Evolutionary conservation across 1,140 invertebrate species (phyloP), one percentile per base, ranked within the genome.

Genomic region (Mamestra configurata): DNA sequence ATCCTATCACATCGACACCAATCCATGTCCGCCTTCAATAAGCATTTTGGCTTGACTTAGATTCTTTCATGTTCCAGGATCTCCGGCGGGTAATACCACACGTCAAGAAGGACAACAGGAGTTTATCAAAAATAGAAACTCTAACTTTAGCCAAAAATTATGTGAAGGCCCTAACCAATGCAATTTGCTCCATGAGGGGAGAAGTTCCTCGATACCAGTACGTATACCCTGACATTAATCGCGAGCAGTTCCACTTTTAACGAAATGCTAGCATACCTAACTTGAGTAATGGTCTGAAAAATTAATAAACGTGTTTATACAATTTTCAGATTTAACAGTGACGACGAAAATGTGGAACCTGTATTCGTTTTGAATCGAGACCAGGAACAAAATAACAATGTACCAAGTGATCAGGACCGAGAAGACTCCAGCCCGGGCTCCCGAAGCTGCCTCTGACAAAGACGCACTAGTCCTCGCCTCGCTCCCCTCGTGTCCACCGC

Each of bases 141-240:
- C 94, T 99, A 72, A 98, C 98, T 3, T 95, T 99, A 90, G 98
- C 98, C 80, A 98, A 98, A 95, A 98, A 98, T 95, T 99, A 99
- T 93, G 98, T 98, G 84, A 98, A 98, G 96, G 98, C 98, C 0
- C 95, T 99, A 72, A 98, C 98, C 15, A 98, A 98, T 90, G 97
- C 98, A 64, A 98, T 98, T 88, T 96, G 96, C 76, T 86, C 86
- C 6, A 91, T 94, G 88, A 86, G 90, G 46, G 91, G 92, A 6
- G 90, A 93, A 82, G 84, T 86, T 66, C 85, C 87, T 77, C 87
- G 87, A 71, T 94, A 94, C 78, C 84, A 89, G 90, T 93, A 82
- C 92, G 90, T 92, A 78, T 59, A 22, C 20, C 35, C 27, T 3
- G 5, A 35, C 10, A 13, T 22, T 27, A 13, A 55, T 24, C 13